Conservation (phyloP, 2,113 vertebrate genomes). For the Silurus asotus region DNA sequence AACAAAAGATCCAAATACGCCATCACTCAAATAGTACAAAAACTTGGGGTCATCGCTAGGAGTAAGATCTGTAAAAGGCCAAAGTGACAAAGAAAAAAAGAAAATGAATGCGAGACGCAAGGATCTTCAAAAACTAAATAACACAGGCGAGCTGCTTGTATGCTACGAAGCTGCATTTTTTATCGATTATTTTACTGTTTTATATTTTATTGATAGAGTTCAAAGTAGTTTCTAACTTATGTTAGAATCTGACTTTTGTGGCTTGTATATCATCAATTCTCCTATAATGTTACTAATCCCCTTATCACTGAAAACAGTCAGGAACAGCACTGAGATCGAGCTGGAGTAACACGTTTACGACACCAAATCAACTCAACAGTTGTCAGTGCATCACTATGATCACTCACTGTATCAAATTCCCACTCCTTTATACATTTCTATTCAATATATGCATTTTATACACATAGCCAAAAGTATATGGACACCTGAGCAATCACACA, state of each 20-base stretch:
- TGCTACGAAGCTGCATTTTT: background rate
- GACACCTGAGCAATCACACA: background rate
- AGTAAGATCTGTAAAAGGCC: conserved; percentile 74
- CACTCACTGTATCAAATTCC: background rate
- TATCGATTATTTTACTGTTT: background rate
- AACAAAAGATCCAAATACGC: conserved; percentile 95
- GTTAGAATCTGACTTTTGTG: background rate
- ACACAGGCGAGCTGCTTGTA: background rate
- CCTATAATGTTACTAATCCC: background rate
- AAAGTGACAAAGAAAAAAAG: conserved; percentile 29
- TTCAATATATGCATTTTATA: background rate
- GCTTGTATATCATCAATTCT: background rate
- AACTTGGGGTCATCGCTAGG: conserved; percentile 81
- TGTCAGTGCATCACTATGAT: background rate
- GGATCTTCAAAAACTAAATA: background rate
- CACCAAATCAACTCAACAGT: background rate
- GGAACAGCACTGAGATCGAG: background rate
- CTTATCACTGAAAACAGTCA: background rate
- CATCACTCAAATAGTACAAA: conserved; percentile 94
- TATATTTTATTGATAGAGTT: background rate
- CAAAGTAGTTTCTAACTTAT: background rate
- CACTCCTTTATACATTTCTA: background rate
- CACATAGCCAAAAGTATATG: background rate
- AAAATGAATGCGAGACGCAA: conserved; percentile 1
- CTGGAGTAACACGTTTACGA: background rate